These are phyloP conservation scores for Lucilia cuprina DNA, from an alignment of 1,140 invertebrate species.

Conservation along the genomic window DNA sequence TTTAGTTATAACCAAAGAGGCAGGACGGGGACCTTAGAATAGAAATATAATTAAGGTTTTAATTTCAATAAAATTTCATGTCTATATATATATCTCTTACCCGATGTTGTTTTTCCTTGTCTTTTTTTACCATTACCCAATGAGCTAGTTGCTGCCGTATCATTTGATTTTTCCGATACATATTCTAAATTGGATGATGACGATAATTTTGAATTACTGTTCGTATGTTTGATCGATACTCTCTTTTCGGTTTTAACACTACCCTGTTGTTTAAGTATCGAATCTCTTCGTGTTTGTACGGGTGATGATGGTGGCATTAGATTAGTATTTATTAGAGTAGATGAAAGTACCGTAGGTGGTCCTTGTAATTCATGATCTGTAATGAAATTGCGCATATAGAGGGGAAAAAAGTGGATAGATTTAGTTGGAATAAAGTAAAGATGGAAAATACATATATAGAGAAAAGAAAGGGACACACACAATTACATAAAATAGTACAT, in stretches of 20 bases:
- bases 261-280: slow-evolving; percentile 59
- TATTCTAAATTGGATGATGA: slow-evolving; percentile 54
- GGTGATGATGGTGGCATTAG: slow-evolving; percentile 42
- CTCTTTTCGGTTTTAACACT: slow-evolving; percentile 57
- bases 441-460: neutral
- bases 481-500: neutral
- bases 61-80: too few species aligned
- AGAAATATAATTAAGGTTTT: too few species aligned
- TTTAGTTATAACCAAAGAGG: slow-evolving; percentile 59
- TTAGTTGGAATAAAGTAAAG: neutral
- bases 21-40: slow-evolving; percentile 56
- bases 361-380: slow-evolving; percentile 36
- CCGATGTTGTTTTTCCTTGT: slow-evolving; percentile 18
- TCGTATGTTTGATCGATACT: slow-evolving; percentile 56
- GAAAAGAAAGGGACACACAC: neutral
- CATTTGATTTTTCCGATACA: slow-evolving; percentile 49
- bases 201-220: slow-evolving; percentile 40
- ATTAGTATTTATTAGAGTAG: slow-evolving; percentile 27
- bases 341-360: neutral
- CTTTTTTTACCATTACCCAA: slow-evolving; percentile 43
- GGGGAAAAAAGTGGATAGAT: slow-evolving; percentile 13
- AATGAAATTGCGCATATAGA: slow-evolving; percentile 1
- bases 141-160: slow-evolving; percentile 43
- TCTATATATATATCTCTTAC: too few species aligned
- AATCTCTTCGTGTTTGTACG: slow-evolving; percentile 52